These are phyloP conservation scores for Scophthalmus maximus DNA, from an alignment of 2,113 vertebrate species.

Conservation along the genomic window DNA sequence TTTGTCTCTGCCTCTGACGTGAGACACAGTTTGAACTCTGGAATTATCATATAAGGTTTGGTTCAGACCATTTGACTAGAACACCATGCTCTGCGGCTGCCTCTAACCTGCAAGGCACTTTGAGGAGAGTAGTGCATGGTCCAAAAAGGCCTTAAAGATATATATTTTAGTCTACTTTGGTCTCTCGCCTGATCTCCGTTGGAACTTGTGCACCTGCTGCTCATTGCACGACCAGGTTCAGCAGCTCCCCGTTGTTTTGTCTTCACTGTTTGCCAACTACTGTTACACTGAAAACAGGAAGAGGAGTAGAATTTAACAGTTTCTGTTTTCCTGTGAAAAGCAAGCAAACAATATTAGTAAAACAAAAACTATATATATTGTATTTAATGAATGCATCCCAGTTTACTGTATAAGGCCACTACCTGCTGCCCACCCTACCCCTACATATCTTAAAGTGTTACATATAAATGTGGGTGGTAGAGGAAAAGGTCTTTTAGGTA, in stretches of 20 bases:
- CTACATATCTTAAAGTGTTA: too few species aligned
- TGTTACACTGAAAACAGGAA: too few species aligned
- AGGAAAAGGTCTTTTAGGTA: too few species aligned
- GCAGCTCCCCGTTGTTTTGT: conserved; percentile 34
- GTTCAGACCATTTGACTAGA: background rate
- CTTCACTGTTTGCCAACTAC: conserved; percentile 36
- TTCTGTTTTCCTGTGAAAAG: too few species aligned
- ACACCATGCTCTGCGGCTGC: background rate
- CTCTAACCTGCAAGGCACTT: background rate
- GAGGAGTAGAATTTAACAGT: background rate
- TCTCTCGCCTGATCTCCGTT: conserved; percentile 28
- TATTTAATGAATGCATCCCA: too few species aligned
- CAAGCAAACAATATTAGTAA: too few species aligned
- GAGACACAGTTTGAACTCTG: background rate
- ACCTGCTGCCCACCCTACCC: too few species aligned
- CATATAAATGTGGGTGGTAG: too few species aligned
- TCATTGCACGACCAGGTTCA: conserved; percentile 42
- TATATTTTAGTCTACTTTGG: conserved; percentile 17
- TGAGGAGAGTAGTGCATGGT: background rate
- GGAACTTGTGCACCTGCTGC: conserved; percentile 51
- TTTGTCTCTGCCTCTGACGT: too few species aligned
- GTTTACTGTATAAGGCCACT: too few species aligned
- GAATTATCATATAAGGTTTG: background rate
- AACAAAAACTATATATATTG: too few species aligned
- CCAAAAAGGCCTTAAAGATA: conserved; percentile 18